Conservation (phyloP, 2,113 vertebrate genomes). For the Mastomys coucha region DNA sequence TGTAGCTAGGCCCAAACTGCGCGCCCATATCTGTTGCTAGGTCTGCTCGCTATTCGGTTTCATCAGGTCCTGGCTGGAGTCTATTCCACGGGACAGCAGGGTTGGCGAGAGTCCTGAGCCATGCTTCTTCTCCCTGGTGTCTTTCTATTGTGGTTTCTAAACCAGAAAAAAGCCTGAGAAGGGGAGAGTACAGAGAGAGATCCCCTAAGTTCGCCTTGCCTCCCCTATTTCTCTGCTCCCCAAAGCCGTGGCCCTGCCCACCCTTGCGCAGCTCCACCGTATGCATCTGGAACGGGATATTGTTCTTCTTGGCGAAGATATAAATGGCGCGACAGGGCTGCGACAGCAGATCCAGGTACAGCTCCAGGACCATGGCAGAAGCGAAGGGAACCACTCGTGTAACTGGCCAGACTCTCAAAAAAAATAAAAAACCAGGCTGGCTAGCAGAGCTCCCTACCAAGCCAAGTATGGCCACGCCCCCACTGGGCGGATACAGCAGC, state of each 20-base stretch:
- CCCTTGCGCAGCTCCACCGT: constrained; percentile 86
- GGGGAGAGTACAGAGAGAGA: fast-evolving
- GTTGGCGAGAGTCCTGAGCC: background rate
- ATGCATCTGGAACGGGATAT: constrained; percentile 90
- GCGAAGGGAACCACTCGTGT: fast-evolving
- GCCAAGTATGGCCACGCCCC: background rate
- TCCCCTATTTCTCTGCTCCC: background rate
- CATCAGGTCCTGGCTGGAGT: too few relatives aligned
- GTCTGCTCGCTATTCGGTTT: background rate
- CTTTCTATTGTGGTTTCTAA: background rate
- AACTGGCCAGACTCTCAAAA: fast-evolving
- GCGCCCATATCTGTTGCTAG: background rate
- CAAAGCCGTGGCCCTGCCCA: constrained; percentile 83
- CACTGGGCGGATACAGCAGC: background rate
- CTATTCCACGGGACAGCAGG: background rate
- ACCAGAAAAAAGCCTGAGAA: background rate
- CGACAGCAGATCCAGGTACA: constrained; percentile 92
- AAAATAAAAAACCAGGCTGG: fast-evolving
- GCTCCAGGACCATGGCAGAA: constrained; percentile 84
- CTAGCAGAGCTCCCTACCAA: fast-evolving
- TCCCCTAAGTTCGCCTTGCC: background rate
- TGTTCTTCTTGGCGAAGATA: constrained; percentile 90
- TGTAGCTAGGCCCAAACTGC: too few relatives aligned
- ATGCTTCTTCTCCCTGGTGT: background rate
- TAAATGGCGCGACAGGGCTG: constrained; percentile 92